Base-by-base conservation (phyloP, 53 echinoderm and acorn worm species). In the Mesocentrotus franciscanus region DNA sequence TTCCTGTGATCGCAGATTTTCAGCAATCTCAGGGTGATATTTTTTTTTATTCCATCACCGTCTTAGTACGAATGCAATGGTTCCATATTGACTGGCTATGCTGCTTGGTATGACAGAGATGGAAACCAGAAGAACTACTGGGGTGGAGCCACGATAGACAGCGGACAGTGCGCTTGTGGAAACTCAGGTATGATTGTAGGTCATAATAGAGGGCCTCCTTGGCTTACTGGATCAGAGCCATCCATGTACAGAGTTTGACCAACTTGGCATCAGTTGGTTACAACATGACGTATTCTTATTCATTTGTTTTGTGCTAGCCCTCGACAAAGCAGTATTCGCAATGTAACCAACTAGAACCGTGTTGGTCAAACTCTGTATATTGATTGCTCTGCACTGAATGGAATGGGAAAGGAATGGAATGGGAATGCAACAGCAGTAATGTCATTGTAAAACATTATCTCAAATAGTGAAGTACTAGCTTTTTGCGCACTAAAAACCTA, bases 51-150 rank as follows among this genome's bases (percentile, higher is more conserved):
- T 34, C 6, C 14, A 12, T 33, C 16, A n/a, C 33, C 33, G 3
- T 2, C 15, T 6, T 90, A 97, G 97, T 95, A 83, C 56, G 97
- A 97, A 32, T 97, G 97, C 56, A 78, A 97, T 16, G 97, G 97
- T 3, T 95, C 92, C 55, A 74, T 74, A 27, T 27, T 92, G 35
- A 36, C 89, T 11, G 93, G 92, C 24, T 96, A 97, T 74, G 81
- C 84, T 1, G 96, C 93, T 16, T 97, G 97, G 97, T 97, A 92
- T 39, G 90, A 95, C 89, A 94, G 97, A 64, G 92, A 96, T 61
- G 97, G 97, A 9, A 71, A 85, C 60, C 27, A 35, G 71, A 92
- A 90, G 79, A 64, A 49, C 14, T 96, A 97, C 68, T 97, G 97
- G 97, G 97, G 96, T 60, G 97, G 97, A 20, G 97, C 96, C 24